Base-by-base conservation (phyloP, 2,888 invertebrate genomes). In the Rhagonycha lutea region DNA sequence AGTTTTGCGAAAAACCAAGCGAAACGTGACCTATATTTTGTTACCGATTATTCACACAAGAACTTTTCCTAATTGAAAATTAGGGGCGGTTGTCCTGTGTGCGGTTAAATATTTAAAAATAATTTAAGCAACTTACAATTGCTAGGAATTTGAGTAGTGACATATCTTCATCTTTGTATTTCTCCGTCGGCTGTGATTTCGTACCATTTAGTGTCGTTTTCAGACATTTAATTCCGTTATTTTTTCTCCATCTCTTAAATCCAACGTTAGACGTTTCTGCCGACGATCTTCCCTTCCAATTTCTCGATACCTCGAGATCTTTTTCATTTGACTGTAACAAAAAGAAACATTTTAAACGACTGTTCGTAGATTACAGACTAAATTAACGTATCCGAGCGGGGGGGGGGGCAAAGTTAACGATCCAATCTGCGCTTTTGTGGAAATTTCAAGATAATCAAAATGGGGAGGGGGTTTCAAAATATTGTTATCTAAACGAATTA, bases 91-190 rank as follows among this genome's bases (percentile, higher is more conserved):
- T 18, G 18, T 18, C 2, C 18, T 2, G 18, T 2, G 18, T 18
- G 18, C 2, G 18, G 18, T 2, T 2, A 26, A 26, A 7, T 26
- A 26, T 3, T 26, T 26, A 4, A 14, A 60, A 60, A 60, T n/a
- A 60, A 60, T 60, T 12, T 14, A 60, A 11, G 76, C 82, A 88
- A 93, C 94, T 94, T 91, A 94, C 94, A 90, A 94, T 92, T 84
- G 94, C 94, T 87, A 95, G 89, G 87, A 94, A 94, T 88, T 95
- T 94, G 81, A 95, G 90, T 81, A 90, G 83, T 2, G 89, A 89
- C 87, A 89, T 89, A 73, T 89, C 89, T 75, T 90, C 89, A 76
- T 86, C 86, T 68, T 77, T 75, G 47, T 79, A 78, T 28, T 79
- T 82, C 67, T 69, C 79, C 14, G 72, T 47, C 18, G 18, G 76